Conservation (phyloP, 2,888 invertebrate species). For the Caenorhabditis wallacei region DNA sequence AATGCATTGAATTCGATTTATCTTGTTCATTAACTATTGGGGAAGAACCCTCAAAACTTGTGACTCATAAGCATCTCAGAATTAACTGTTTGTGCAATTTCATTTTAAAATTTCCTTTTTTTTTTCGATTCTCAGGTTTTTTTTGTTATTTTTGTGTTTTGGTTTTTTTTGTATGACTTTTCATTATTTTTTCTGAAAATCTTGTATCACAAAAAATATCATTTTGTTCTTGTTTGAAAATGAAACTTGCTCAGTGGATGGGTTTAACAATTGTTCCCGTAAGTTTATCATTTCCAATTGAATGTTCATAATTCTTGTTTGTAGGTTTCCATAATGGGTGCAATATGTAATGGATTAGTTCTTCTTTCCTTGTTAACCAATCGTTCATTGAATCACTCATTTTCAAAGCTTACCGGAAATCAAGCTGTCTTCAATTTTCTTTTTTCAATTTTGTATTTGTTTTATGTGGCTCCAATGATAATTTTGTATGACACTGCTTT, state of each 20-base stretch:
- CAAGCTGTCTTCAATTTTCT: conserved; percentile 25
- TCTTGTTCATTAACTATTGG: background rate
- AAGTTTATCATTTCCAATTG: background rate
- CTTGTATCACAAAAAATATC: too few species aligned
- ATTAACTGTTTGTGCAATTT: too few species aligned
- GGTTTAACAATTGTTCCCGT: conserved; percentile 29
- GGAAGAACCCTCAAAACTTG: too few species aligned
- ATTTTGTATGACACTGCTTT: conserved; percentile 28
- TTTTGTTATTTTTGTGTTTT: too few species aligned
- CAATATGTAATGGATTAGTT: conserved; percentile 30
- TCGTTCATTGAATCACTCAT: conserved; percentile 15
- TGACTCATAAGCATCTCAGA: too few species aligned
- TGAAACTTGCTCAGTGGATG: conserved; percentile 25
- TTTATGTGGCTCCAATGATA: conserved; percentile 40
- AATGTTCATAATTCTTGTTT: too few species aligned
- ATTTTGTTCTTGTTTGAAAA: too few species aligned
- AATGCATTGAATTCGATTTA: background rate
- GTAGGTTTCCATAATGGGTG: conserved; percentile 24
- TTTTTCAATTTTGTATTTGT: background rate
- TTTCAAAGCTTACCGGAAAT: conserved; percentile 30
- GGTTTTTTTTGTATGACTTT: too few species aligned
- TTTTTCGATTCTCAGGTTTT: too few species aligned
- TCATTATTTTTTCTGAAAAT: too few species aligned
- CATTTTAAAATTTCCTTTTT: too few species aligned
- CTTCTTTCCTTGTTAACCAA: conserved; percentile 12